phyloP scores from a whole-genome alignment of 2,797 vertebrate species.

The Falco rusticolus region DNA sequence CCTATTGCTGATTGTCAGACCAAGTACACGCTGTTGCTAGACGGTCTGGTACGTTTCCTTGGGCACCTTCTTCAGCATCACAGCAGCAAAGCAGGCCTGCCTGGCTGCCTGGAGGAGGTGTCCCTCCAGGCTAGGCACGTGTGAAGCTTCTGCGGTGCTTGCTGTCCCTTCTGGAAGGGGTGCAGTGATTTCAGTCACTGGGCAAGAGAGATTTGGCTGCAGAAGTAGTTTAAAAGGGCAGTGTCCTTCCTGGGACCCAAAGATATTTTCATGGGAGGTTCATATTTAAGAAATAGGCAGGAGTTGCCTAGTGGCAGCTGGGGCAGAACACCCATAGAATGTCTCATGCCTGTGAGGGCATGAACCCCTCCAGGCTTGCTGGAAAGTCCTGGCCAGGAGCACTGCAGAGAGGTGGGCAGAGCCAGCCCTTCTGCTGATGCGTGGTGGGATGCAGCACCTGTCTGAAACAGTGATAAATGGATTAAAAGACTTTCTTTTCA shows the following conservation, averaged over 20 bases:
- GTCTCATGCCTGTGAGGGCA: background rate
- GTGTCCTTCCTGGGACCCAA: background rate
- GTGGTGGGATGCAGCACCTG: accelerated
- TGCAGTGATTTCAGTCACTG: background rate
- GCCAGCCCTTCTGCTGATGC: background rate
- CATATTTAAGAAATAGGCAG: background rate
- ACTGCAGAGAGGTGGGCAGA: background rate
- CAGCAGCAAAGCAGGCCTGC: background rate
- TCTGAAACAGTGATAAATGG: background rate
- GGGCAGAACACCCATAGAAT: accelerated
- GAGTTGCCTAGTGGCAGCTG: no score
- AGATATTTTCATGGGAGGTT: background rate
- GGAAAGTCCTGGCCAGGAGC: background rate
- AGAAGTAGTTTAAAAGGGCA: background rate
- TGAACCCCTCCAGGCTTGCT: background rate
- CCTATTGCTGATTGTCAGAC: background rate
- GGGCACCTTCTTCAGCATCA: background rate
- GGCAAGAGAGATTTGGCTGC: background rate
- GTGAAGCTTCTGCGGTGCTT: background rate
- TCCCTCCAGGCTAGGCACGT: background rate
- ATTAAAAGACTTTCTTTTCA: background rate
- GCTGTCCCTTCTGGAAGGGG: background rate
- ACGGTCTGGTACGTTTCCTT: background rate
- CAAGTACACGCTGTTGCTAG: background rate
- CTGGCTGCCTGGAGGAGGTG: background rate